Percentiles rank a stretch among this genome's conserved stretches.
phyloP scores from a whole-genome alignment of 2,888 invertebrate species.

The Apotomis turbidana region DNA sequence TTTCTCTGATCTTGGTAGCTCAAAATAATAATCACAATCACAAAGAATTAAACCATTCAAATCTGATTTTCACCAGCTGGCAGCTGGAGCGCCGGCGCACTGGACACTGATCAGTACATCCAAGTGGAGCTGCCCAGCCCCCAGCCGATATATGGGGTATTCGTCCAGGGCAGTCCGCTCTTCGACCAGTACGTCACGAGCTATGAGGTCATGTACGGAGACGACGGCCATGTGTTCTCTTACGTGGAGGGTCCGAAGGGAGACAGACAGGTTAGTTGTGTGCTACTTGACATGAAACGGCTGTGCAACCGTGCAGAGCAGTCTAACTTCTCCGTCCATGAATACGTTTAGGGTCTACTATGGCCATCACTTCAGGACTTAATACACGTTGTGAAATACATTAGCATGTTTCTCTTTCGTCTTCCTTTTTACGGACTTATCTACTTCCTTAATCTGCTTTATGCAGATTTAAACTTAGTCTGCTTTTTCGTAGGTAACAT shows the following conservation, averaged over 20 bases:
- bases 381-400: too few relatives aligned
- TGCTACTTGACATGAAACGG: background rate
- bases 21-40: background rate
- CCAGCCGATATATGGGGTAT: slow-evolving; percentile 89
- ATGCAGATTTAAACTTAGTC: too few relatives aligned
- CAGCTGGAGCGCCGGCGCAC: slow-evolving; percentile 87
- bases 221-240: slow-evolving; percentile 85
- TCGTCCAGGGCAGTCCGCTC: slow-evolving; percentile 87
- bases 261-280: slow-evolving; percentile 77
- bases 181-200: slow-evolving; percentile 90
- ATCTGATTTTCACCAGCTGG: slow-evolving; percentile 66
- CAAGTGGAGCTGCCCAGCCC: slow-evolving; percentile 86
- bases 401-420: too few relatives aligned
- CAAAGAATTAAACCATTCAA: background rate
- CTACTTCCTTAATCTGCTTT: too few relatives aligned
- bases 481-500: too few relatives aligned
- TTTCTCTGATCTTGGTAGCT: too few relatives aligned
- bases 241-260: slow-evolving; percentile 81
- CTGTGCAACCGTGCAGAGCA: too few relatives aligned
- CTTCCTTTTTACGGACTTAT: too few relatives aligned
- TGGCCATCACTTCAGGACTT: too few relatives aligned
- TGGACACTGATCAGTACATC: slow-evolving; percentile 87
- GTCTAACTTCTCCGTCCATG: too few relatives aligned
- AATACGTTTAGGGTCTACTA: too few relatives aligned
- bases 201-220: slow-evolving; percentile 88